phyloP scores from a whole-genome alignment of 2,113 vertebrate species.

The Spea multiplicata region DNA sequence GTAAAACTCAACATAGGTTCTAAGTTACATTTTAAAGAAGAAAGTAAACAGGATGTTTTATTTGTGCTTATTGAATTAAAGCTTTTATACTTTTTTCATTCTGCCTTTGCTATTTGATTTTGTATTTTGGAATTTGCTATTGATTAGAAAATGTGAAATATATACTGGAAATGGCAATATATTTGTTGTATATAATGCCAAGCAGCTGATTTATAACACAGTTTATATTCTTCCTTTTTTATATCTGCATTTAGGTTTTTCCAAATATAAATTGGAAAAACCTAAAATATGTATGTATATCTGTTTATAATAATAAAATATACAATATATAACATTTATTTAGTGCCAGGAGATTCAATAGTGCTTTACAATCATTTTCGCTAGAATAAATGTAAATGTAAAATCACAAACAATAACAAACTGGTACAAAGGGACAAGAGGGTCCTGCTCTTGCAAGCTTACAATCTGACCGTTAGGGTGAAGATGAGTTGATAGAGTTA shows the following conservation, averaged over 20 bases:
- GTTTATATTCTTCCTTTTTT: not conserved
- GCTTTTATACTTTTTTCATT: not conserved
- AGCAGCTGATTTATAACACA: not conserved
- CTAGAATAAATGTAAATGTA: too few relatives aligned
- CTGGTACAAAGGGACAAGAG: too few relatives aligned
- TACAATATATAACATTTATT: too few relatives aligned
- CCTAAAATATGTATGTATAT: too few relatives aligned
- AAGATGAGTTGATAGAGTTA: too few relatives aligned
- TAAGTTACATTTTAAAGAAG: not conserved
- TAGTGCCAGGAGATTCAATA: too few relatives aligned
- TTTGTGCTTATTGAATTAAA: not conserved
- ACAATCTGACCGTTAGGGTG: too few relatives aligned
- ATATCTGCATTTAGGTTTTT: not conserved
- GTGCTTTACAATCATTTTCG: too few relatives aligned
- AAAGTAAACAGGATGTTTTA: not conserved
- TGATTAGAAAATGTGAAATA: constrained; percentile 3
- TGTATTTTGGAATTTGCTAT: constrained; percentile 16
- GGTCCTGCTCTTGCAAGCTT: too few relatives aligned
- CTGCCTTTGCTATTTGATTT: not conserved
- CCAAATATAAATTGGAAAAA: too few relatives aligned
- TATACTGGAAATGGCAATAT: constrained; percentile 11
- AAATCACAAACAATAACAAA: too few relatives aligned
- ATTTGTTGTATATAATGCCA: not conserved
- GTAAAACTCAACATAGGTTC: not conserved
- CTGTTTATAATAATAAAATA: too few relatives aligned